These are phyloP conservation scores for Hyles euphorbiae DNA, from an alignment of 1,140 invertebrate species.

Conservation along the genomic window DNA sequence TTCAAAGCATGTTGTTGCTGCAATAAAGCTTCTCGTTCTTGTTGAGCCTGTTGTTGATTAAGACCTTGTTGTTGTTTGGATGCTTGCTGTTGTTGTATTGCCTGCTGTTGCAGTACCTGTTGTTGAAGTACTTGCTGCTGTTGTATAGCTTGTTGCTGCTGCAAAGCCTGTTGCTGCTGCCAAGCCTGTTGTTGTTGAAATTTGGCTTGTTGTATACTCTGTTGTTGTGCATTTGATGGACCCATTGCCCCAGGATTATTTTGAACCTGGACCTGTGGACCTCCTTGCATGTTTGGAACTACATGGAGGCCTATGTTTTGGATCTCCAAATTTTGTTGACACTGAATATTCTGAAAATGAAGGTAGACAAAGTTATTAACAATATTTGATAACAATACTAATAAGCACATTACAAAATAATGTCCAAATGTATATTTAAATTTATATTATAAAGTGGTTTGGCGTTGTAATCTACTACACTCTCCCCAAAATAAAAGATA, in stretches of 20 bases:
- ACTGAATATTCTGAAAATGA: constrained; percentile 20
- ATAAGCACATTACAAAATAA: too few species aligned
- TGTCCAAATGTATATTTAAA: too few species aligned
- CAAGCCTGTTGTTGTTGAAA: constrained; percentile 8
- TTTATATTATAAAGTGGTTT: too few species aligned
- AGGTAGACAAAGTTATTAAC: too few species aligned
- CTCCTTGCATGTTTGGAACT: constrained; percentile 20
- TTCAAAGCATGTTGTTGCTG: constrained; percentile 8
- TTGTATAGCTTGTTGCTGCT: background rate
- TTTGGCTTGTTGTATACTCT: constrained; percentile 2
- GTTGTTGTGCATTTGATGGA: constrained; percentile 12
- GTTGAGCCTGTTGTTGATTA: constrained; percentile 6
- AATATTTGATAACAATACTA: too few species aligned
- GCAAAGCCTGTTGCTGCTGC: constrained; percentile 5
- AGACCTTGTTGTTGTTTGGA: constrained; percentile 8
- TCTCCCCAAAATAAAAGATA: too few species aligned
- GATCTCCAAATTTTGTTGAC: constrained; percentile 21
- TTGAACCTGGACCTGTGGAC: constrained; percentile 2
- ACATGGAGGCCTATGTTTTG: constrained; percentile 10
- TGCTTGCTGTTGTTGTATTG: constrained; percentile 5
- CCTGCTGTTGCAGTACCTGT: background rate
- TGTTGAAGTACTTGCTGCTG: constrained; percentile 6
- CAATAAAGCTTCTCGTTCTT: constrained; percentile 9
- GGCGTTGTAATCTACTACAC: too few species aligned
- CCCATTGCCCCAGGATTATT: constrained; percentile 21